Evolutionary conservation across 2,113 vertebrate genomes (phyloP), one percentile per base, ranked within the genome.

Genomic region (Calidris pugnax): DNA sequence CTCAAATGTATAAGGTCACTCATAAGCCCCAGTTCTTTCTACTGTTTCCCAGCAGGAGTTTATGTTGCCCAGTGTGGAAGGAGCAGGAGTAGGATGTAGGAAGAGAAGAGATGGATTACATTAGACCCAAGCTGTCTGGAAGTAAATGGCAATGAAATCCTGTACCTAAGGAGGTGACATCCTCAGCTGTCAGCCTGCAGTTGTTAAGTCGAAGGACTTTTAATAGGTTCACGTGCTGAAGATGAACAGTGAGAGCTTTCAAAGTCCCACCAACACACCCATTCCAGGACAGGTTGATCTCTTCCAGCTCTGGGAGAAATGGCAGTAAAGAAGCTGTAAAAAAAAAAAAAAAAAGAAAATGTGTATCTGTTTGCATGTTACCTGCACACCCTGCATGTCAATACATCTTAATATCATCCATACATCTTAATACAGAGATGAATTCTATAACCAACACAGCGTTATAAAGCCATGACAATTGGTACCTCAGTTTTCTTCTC

Each of bases 271-370:
- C 98, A 79, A 99, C 93, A 82, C 98, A 97, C 69, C 98, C 96
- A 69, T 99, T 99, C 99, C 99, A 99, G 64, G 99, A 99, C 66
- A 99, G 73, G 73, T 98, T 98, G 92, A 99, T 45, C 95, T 99
- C 98, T 97, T 99, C 98, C 97, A 99, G 91, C 85, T 98, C 97
- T 62, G 98, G 97, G 39, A 99, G 96, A 85, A 98, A 98, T 0
- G 97, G 98, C 71, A 99, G 57, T 41, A 96, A 82, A 76, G 94
- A 87, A 95, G 93, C 96, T 97, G 37, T 8, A 33, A 72, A 57
- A 76, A 91, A 17, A 72, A 14, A 32, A 72, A 10, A 35, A 62
- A 76, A 56, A 78, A 43, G 7, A 24, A 75, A 55, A 78, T n/a
- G 5, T 1, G 0, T 45, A 72, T 50, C 9, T 81, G 9, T 57